A percentile compares a stretch with the other conserved stretches of the same genome.
Conservation (phyloP, 2,113 vertebrate species). For the Hucho hucho region DNA sequence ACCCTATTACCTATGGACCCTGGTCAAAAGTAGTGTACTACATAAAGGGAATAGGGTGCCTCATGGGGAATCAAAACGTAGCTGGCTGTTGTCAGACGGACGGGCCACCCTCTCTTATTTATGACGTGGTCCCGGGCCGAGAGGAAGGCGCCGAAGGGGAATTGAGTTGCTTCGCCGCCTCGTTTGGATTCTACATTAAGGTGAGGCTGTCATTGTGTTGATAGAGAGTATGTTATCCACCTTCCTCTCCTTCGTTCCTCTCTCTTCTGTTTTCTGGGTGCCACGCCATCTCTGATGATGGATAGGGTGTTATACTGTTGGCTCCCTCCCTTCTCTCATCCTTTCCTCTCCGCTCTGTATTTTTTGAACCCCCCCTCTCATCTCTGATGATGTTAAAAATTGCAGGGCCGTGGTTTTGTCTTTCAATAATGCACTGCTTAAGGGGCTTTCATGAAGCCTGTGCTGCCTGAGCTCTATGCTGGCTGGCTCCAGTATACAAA, state of each 20-base stretch:
- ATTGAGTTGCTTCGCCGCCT: neutral
- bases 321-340: neutral
- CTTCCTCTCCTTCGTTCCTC: neutral
- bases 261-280: neutral
- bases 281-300: too few relatives aligned
- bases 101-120: neutral
- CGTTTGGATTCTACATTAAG: neutral
- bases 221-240: neutral
- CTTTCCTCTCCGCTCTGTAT: neutral
- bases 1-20: too few relatives aligned
- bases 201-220: neutral
- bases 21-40: constrained; percentile 19
- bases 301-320: too few relatives aligned
- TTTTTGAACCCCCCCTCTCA: neutral
- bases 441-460: constrained; percentile 5
- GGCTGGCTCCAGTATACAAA: neutral
- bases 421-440: neutral
- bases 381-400: neutral
- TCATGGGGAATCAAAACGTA: neutral
- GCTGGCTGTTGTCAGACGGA: neutral
- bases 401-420: neutral
- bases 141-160: too few relatives aligned
- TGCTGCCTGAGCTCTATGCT: neutral
- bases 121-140: neutral
- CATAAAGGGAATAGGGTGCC: constrained; percentile 38